Evolutionary conservation across 2,888 invertebrate species (phyloP).

Genomic region (Furcula furcula): DNA sequence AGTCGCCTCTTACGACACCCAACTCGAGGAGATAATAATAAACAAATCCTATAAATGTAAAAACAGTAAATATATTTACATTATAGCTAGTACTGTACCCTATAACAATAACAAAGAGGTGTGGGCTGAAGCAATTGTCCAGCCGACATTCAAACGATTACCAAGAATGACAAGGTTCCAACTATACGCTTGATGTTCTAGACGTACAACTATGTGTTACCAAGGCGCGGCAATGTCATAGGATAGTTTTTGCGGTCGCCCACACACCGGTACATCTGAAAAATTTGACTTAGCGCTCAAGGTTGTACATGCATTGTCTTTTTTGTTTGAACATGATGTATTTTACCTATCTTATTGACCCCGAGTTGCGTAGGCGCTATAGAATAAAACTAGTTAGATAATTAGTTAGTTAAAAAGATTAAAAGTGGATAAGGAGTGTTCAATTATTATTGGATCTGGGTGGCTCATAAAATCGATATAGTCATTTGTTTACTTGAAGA

Average conservation of each 20-base stretch:
- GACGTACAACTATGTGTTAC: slow-evolving; percentile 52
- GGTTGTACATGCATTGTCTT: slow-evolving; percentile 72
- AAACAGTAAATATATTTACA: slow-evolving; percentile 36
- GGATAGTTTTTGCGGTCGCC: slow-evolving; percentile 79
- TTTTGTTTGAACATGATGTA: slow-evolving; percentile 50
- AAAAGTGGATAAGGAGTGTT: background rate
- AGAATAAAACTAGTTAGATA: slow-evolving; percentile 27
- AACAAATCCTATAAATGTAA: too few relatives aligned
- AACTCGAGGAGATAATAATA: too few relatives aligned
- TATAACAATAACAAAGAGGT: slow-evolving; percentile 41
- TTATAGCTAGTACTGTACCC: slow-evolving; percentile 36
- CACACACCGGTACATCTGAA: slow-evolving; percentile 69
- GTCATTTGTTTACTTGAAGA: too few relatives aligned
- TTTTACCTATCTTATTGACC: slow-evolving; percentile 53
- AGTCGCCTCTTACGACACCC: too few relatives aligned
- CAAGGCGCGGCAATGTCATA: slow-evolving; percentile 66
- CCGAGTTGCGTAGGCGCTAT: slow-evolving; percentile 40
- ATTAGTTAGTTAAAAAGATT: slow-evolving; percentile 23
- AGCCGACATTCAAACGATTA: slow-evolving; percentile 55
- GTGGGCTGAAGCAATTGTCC: slow-evolving; percentile 77
- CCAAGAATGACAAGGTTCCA: slow-evolving; percentile 57
- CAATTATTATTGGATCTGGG: too few relatives aligned
- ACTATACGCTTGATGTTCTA: slow-evolving; percentile 14
- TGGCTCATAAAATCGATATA: too few relatives aligned
- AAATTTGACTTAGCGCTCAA: slow-evolving; percentile 77